These are phyloP conservation scores for Mus spicilegus DNA, from an alignment of 2,113 vertebrate species.

Conservation along the genomic window DNA sequence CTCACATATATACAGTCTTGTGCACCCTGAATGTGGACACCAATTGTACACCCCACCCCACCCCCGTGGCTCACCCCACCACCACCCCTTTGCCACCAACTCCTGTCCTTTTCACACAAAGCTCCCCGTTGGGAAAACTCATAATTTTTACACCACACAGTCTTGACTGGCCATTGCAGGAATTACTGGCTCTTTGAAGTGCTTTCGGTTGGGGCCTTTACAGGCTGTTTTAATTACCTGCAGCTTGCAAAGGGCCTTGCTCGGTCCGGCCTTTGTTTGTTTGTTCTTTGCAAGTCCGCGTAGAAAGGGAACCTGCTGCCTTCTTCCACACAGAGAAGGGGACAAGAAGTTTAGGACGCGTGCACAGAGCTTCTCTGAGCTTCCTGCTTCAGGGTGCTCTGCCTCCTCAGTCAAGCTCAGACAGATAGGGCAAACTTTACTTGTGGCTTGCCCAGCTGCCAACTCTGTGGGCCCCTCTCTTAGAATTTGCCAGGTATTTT, in stretches of 20 bases:
- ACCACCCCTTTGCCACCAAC: slow-evolving; percentile 77
- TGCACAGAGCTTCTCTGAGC: background rate
- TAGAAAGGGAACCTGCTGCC: slow-evolving; percentile 67
- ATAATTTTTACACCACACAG: slow-evolving; percentile 88
- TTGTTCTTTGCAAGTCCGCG: slow-evolving; percentile 81
- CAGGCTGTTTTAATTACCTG: slow-evolving; percentile 91
- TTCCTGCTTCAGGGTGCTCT: background rate
- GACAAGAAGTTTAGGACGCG: slow-evolving; percentile 50
- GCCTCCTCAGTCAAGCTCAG: background rate
- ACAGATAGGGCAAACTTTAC: background rate
- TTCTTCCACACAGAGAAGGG: slow-evolving; percentile 33
- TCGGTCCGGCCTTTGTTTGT: slow-evolving; percentile 88
- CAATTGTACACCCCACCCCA: slow-evolving; percentile 42
- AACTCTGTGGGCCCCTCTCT: background rate
- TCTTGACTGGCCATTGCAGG: slow-evolving; percentile 84
- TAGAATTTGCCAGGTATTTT: background rate
- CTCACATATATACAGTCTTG: background rate
- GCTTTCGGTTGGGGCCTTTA: slow-evolving; percentile 89
- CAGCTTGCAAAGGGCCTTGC: slow-evolving; percentile 89
- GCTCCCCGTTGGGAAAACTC: slow-evolving; percentile 88
- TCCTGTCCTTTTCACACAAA: slow-evolving; percentile 85
- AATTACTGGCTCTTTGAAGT: slow-evolving; percentile 90
- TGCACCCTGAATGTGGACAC: background rate
- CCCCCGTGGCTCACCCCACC: slow-evolving; percentile 57
- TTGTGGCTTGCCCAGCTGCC: background rate